phyloP scores from a whole-genome alignment of 2,797 vertebrate species.

The Rhadinocentrus ornatus region DNA sequence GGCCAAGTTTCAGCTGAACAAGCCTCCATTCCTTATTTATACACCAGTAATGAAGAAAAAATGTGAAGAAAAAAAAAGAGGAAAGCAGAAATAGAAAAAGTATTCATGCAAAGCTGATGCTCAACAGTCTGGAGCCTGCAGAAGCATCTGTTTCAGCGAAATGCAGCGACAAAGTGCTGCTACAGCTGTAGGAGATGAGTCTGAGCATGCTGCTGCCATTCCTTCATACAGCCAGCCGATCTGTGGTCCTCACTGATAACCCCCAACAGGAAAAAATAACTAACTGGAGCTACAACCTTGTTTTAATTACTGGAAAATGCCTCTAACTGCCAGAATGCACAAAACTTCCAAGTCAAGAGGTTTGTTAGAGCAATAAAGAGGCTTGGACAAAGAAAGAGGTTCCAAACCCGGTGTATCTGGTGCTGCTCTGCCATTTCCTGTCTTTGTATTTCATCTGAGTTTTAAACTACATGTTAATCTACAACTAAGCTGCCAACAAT shows the following conservation, averaged over 20 bases:
- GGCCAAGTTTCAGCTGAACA: slow-evolving; percentile 67
- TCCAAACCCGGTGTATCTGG: slow-evolving; percentile 13
- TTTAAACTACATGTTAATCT: slow-evolving; percentile 2
- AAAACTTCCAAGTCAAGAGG: slow-evolving; percentile 22
- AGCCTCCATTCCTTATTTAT: slow-evolving; percentile 73
- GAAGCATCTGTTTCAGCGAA: slow-evolving; percentile 42
- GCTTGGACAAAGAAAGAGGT: slow-evolving; percentile 25
- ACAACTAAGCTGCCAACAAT: slow-evolving; percentile 21
- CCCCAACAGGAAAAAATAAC: slow-evolving; percentile 12
- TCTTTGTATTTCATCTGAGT: neutral
- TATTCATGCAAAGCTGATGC: slow-evolving; percentile 53
- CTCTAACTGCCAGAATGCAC: slow-evolving; percentile 36
- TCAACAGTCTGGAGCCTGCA: slow-evolving; percentile 52
- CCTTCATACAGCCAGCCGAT: slow-evolving; percentile 21
- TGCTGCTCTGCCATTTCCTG: neutral
- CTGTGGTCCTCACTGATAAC: slow-evolving; percentile 11
- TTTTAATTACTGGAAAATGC: slow-evolving; percentile 72
- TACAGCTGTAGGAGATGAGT: slow-evolving; percentile 28
- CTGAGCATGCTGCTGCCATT: slow-evolving; percentile 26
- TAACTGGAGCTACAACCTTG: slow-evolving; percentile 52
- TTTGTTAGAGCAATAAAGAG: slow-evolving; percentile 50
- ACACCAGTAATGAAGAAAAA: slow-evolving; percentile 67
- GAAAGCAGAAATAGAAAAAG: neutral
- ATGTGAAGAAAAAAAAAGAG: slow-evolving; percentile 42
- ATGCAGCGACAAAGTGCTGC: slow-evolving; percentile 35